Evolutionary conservation across 2,797 vertebrate genomes (phyloP).

Genomic region (Sebastes paucispinis): DNA sequence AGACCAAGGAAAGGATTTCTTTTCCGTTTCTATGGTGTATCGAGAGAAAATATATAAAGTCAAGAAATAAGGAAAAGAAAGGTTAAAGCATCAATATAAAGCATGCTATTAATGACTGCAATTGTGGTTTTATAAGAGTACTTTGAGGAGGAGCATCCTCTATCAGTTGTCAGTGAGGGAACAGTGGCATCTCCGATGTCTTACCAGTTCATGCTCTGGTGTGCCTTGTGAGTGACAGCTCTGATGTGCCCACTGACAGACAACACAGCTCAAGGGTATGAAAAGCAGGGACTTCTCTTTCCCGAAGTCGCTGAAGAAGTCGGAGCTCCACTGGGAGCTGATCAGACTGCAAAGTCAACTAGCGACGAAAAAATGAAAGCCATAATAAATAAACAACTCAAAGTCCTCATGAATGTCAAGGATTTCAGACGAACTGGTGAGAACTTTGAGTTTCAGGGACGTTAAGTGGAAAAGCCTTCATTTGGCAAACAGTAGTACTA

Average conservation of each 20-base stretch:
- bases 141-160: conserved; percentile 2
- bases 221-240: conserved; percentile 55
- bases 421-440: background rate
- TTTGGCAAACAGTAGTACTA: background rate
- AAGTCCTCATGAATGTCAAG: background rate
- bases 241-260: conserved; percentile 59
- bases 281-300: conserved; percentile 45
- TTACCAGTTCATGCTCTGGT: conserved; percentile 58
- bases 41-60: background rate
- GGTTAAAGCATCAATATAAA: background rate
- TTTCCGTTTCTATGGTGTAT: background rate
- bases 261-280: conserved; percentile 42
- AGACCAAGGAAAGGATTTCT: background rate
- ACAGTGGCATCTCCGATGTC: conserved; percentile 45
- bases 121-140: background rate
- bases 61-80: background rate
- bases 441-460: background rate
- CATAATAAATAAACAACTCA: conserved; percentile 7
- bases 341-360: conserved; percentile 38
- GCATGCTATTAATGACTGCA: background rate
- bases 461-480: background rate
- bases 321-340: conserved; percentile 19
- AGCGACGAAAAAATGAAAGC: background rate
- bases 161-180: conserved; percentile 27
- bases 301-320: conserved; percentile 34